Evolutionary conservation across 2,888 invertebrate species (phyloP).

Genomic region (Mesoligia furuncula): DNA sequence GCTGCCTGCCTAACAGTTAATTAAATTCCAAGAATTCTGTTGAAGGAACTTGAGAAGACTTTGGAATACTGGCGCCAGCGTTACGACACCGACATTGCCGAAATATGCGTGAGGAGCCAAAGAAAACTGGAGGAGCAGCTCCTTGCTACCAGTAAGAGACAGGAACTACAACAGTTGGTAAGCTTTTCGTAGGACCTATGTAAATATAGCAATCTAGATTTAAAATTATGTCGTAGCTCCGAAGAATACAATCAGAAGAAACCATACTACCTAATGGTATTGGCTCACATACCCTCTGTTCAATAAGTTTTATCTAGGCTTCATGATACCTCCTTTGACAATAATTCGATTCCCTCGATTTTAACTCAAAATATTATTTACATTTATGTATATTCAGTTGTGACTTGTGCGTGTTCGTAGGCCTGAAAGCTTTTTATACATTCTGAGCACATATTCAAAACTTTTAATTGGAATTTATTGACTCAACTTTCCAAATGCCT

Average conservation of each 20-base stretch:
- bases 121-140: slow-evolving; percentile 77
- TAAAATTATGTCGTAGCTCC: not conserved
- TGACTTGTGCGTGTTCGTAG: not conserved
- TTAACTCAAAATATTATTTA: not conserved
- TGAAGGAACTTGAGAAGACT: slow-evolving; percentile 93
- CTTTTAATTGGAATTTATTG: not conserved
- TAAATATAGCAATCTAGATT: not conserved
- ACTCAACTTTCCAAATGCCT: not conserved
- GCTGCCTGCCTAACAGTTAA: too few species aligned
- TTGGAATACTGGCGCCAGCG: slow-evolving; percentile 90
- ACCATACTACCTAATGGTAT: too few species aligned
- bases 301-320: not conserved
- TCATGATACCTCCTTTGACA: too few species aligned
- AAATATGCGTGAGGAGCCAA: slow-evolving; percentile 72
- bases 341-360: not conserved
- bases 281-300: too few species aligned
- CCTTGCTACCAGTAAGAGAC: slow-evolving; percentile 71
- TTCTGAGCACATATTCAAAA: not conserved
- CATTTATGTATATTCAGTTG: not conserved
- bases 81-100: slow-evolving; percentile 76
- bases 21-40: slow-evolving; percentile 15
- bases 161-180: slow-evolving; percentile 81
- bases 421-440: not conserved
- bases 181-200: slow-evolving; percentile 7
- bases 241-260: not conserved